phyloP scores from a whole-genome alignment of 2,888 invertebrate genomes.

The Andrena praecox region DNA sequence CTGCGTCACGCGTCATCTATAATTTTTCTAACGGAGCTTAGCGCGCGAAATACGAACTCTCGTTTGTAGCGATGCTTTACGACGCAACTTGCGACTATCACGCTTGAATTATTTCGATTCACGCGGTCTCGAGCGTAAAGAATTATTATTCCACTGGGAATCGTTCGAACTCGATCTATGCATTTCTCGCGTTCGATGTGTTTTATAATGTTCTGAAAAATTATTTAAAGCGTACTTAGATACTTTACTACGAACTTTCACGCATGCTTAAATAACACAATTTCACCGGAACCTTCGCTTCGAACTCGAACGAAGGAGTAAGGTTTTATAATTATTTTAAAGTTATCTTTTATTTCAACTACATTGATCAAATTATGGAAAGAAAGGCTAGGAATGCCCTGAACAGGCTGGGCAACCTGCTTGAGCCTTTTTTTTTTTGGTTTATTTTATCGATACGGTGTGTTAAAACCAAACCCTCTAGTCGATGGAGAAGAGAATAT shows the following conservation, averaged over 20 bases:
- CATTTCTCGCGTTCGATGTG: conserved; percentile 32
- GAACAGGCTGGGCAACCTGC: conserved; percentile 13
- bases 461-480: conserved; percentile 54
- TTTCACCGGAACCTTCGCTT: conserved; percentile 1
- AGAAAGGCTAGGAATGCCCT: not conserved
- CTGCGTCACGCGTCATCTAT: conserved; percentile 54
- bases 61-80: conserved; percentile 16
- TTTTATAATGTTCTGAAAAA: conserved; percentile 16
- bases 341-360: not conserved
- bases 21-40: conserved; percentile 26
- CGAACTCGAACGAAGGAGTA: not conserved
- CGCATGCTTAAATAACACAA: not conserved
- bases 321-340: conserved; percentile 14
- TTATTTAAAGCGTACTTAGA: conserved; percentile 36
- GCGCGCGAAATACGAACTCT: conserved; percentile 45
- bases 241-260: conserved; percentile 9
- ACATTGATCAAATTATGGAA: conserved; percentile 19
- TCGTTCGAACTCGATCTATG: conserved; percentile 16
- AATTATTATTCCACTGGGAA: conserved; percentile 35
- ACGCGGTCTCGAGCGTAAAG: not conserved
- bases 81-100: conserved; percentile 4
- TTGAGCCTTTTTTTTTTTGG: conserved; percentile 1
- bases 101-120: conserved; percentile 10
- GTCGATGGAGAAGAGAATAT: conserved; percentile 59
- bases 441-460: conserved; percentile 16